phyloP scores from a whole-genome alignment of 92 coral and sea anemone species.

The Nematostella vectensis region DNA sequence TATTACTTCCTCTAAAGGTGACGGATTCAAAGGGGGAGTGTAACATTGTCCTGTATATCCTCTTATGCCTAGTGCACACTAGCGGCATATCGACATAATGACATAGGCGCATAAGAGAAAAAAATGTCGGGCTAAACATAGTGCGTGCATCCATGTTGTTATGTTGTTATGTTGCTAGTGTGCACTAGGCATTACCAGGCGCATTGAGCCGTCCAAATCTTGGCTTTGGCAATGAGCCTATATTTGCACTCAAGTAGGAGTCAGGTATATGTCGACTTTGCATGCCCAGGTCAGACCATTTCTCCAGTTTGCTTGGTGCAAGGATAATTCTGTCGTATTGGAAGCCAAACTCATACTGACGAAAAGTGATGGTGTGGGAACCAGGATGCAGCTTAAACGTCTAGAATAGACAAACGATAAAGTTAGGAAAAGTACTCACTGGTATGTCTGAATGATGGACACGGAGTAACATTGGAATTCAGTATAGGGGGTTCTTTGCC shows the following conservation, averaged over 20 bases:
- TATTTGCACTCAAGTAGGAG: slow-evolving; percentile 35
- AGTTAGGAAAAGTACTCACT: background rate
- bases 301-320: slow-evolving; percentile 41
- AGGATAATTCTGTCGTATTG: slow-evolving; percentile 43
- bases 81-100: too few species aligned
- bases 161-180: too few species aligned
- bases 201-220: slow-evolving; percentile 71
- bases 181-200: slow-evolving; percentile 42
- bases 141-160: too few species aligned
- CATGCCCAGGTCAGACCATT: slow-evolving; percentile 90
- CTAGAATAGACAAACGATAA: slow-evolving; percentile 15
- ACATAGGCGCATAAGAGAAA: too few species aligned
- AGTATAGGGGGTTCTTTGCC: background rate
- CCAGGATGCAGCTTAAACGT: slow-evolving; percentile 63
- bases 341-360: slow-evolving; percentile 57
- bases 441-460: too few species aligned
- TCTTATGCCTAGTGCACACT: too few species aligned
- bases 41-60: too few species aligned
- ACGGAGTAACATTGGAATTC: slow-evolving; percentile 1
- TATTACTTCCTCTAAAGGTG: too few species aligned
- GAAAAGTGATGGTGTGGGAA: slow-evolving; percentile 50
- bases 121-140: too few species aligned
- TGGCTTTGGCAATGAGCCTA: slow-evolving; percentile 43
- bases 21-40: too few species aligned
- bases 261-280: slow-evolving; percentile 85